These are phyloP conservation scores for Epistrophe eligans DNA, from an alignment of 2,888 invertebrate genomes.

Conservation along the genomic window DNA sequence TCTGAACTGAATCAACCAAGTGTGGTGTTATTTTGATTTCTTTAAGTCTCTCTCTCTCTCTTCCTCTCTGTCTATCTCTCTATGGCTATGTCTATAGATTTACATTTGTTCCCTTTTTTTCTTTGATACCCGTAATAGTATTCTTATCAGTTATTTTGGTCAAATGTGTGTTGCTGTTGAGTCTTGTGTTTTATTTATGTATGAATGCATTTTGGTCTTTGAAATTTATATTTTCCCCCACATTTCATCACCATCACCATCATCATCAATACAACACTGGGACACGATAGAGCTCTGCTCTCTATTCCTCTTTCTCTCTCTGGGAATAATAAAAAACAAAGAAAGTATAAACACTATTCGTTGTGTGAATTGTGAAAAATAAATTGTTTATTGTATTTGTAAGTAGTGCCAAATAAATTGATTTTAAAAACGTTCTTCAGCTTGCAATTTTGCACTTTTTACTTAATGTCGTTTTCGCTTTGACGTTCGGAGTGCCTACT, in stretches of 20 bases:
- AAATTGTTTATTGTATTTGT: conserved; percentile 8
- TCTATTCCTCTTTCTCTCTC: neutral
- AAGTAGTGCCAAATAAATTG: neutral
- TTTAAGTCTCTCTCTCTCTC: conserved; percentile 20
- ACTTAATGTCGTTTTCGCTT: too few species aligned
- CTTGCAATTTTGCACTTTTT: too few species aligned
- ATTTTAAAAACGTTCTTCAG: too few species aligned
- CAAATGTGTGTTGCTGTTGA: conserved; percentile 46
- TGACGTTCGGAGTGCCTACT: too few species aligned
- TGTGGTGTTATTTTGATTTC: conserved; percentile 57
- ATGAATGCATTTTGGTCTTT: conserved; percentile 63
- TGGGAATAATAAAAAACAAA: conserved; percentile 15
- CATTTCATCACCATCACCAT: neutral
- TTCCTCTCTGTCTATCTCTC: neutral
- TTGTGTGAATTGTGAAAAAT: conserved; percentile 20
- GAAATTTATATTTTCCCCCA: conserved; percentile 32
- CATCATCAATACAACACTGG: neutral
- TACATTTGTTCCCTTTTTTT: neutral
- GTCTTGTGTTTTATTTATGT: conserved; percentile 11
- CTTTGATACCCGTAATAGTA: conserved; percentile 34
- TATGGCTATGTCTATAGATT: neutral
- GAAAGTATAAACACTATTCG: neutral
- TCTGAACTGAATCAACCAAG: conserved; percentile 27
- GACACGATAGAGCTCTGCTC: neutral
- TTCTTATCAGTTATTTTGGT: conserved; percentile 72